A percentile compares a stretch with the other conserved stretches of the same genome.
These are phyloP conservation scores for Rhagonycha fulva DNA, from an alignment of 2,888 invertebrate genomes.

Conservation along the genomic window DNA sequence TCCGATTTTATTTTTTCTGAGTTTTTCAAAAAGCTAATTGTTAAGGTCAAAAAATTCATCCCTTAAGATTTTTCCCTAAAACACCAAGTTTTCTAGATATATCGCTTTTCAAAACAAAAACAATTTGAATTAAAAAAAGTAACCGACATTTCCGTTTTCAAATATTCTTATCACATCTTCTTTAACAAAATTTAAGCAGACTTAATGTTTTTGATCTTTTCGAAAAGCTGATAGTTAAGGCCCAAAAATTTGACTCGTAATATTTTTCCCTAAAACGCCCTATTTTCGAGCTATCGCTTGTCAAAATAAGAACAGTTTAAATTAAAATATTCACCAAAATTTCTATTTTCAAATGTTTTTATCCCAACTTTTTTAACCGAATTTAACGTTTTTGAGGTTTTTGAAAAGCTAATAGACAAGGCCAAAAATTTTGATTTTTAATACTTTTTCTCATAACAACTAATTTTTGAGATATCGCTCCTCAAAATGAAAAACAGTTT, in stretches of 20 bases:
- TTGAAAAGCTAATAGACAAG: not conserved
- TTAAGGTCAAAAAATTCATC: not conserved
- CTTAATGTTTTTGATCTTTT: no score
- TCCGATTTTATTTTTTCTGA: not conserved
- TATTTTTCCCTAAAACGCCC: no score
- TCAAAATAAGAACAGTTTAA: no score
- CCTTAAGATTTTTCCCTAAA: not conserved
- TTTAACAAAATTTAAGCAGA: not conserved
- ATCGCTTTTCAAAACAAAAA: not conserved
- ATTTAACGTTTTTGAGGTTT: not conserved
- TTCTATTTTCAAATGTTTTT: not conserved
- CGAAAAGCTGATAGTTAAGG: no score
- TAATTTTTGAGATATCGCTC: no score
- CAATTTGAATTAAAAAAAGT: no score
- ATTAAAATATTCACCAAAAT: no score
- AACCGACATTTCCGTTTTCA: no score
- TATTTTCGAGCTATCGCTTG: no score
- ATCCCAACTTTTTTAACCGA: not conserved
- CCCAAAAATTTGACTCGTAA: no score
- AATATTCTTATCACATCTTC: not conserved
- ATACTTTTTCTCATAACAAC: not conserved
- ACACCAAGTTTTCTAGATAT: not conserved
- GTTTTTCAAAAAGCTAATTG: not conserved
- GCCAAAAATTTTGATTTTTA: not conserved
- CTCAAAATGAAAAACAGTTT: no score